Percentiles rank a stretch among this genome's conserved stretches.
Evolutionary conservation across 2,797 vertebrate genomes (phyloP).

Genomic region (Coregonus ussuriensis): DNA sequence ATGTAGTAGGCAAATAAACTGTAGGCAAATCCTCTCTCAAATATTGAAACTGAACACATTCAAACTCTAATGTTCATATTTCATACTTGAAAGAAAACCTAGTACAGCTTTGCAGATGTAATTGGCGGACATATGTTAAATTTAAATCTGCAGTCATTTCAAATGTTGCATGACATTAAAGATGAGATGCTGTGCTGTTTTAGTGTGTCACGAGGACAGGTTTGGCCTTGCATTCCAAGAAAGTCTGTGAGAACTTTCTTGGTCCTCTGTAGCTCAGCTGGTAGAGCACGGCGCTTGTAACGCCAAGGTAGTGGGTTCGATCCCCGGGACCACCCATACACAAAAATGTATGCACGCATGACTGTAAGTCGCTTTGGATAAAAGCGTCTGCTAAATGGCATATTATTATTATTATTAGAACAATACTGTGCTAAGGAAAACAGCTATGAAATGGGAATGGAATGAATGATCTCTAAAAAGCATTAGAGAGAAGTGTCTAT

Average conservation of each 20-base stretch:
- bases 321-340: too few species aligned
- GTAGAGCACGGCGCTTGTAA: too few species aligned
- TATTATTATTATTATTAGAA: too few species aligned
- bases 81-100: not conserved
- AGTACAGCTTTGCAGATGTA: not conserved
- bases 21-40: not conserved
- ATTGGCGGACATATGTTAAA: not conserved
- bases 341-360: too few species aligned
- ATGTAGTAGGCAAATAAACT: slow-evolving; percentile 2
- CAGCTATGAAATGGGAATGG: not conserved
- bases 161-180: not conserved
- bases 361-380: too few species aligned
- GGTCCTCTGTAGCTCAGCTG: too few species aligned
- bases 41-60: not conserved
- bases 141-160: not conserved
- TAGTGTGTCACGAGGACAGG: not conserved
- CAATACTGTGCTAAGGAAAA: not conserved
- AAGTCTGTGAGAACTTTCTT: not conserved
- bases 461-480: not conserved
- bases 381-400: too few species aligned
- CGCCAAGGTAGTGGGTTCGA: too few species aligned
- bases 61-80: not conserved
- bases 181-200: not conserved
- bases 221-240: not conserved
- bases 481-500: slow-evolving; percentile 10